Base-by-base conservation (phyloP, 2,888 invertebrate genomes). In the Dicycla oo region DNA sequence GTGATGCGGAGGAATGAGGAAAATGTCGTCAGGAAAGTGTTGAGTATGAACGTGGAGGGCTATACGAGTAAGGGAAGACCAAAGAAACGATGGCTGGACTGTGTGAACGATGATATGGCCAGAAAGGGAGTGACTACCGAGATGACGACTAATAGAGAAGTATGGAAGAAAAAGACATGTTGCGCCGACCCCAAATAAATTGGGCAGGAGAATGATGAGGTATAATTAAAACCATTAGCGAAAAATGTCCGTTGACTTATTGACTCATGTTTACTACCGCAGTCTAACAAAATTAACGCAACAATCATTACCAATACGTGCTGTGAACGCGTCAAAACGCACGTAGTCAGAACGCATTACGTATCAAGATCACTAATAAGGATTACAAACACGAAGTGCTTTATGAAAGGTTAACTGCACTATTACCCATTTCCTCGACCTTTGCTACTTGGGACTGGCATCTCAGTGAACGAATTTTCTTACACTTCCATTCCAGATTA, bases 301-400 rank as follows among this genome's bases (percentile, higher is more conserved):
- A 73, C 13, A n/a, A n/a, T n/a, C n/a, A 13, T 43, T 70, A 23
- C 11, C 5, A 51, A 13, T 15, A 51, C 13, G 13, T 34, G 23
- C 3, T 23, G 38, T 7, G 5, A 0, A 67, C 57, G 49, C 30
- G n/a, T 56, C 45, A 30, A 58, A 15, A 43, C 26, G 49, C 75
- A 79, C 76, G 75, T 82, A 73, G 45, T n/a, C 56, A 18, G 0
- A 43, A 54, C 49, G 20, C n/a, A 51, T 70, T 40, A 61, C 34
- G n/a, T 63, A 71, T 73, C 65, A 84, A 69, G 62, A 74, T 72
- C 62, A 71, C 15, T 43, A 65, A 63, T 60, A 63, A 13, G n/a
- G 13, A 71, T 64, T 54, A 56, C 66, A 57, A 30, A 43, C 40
- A 51, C 26, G 15, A 47, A 64, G 8, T 54, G 7, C 8, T 38